Conservation (phyloP, 2,888 invertebrate genomes). For the Iphiclides podalirius region DNA sequence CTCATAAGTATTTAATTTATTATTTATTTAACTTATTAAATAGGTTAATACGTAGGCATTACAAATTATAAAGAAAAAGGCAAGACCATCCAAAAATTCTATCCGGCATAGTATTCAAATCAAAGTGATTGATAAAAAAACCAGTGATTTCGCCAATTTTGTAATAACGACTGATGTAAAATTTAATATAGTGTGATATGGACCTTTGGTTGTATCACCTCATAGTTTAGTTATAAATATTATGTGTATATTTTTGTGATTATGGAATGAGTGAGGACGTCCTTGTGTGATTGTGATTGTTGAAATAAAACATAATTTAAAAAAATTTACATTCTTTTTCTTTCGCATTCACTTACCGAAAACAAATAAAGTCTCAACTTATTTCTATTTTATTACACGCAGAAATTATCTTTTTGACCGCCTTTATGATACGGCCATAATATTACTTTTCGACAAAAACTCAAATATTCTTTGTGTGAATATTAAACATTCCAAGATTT, state of each 20-base stretch:
- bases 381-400: no score
- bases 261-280: constrained; percentile 73
- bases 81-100: constrained; percentile 28
- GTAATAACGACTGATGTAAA: constrained; percentile 76
- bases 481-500: no score
- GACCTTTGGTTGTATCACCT: constrained; percentile 66
- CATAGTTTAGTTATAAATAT: constrained; percentile 61
- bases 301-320: constrained; percentile 55
- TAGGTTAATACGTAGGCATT: constrained; percentile 60
- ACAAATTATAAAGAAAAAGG: constrained; percentile 38
- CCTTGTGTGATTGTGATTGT: constrained; percentile 76
- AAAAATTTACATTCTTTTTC: constrained; percentile 23
- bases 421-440: no score
- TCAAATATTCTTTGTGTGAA: no score
- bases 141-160: constrained; percentile 62
- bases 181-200: constrained; percentile 70
- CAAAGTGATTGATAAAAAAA: constrained; percentile 48
- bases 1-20: constrained; percentile 71
- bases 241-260: constrained; percentile 67
- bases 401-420: no score
- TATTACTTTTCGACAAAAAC: no score
- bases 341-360: no score
- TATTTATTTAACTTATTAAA: constrained; percentile 78
- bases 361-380: no score
- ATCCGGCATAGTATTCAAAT: constrained; percentile 37